A percentile compares a stretch with the other conserved stretches of the same genome.
phyloP scores from a whole-genome alignment of 2,888 invertebrate genomes.

The Netelia fuscicornis region DNA sequence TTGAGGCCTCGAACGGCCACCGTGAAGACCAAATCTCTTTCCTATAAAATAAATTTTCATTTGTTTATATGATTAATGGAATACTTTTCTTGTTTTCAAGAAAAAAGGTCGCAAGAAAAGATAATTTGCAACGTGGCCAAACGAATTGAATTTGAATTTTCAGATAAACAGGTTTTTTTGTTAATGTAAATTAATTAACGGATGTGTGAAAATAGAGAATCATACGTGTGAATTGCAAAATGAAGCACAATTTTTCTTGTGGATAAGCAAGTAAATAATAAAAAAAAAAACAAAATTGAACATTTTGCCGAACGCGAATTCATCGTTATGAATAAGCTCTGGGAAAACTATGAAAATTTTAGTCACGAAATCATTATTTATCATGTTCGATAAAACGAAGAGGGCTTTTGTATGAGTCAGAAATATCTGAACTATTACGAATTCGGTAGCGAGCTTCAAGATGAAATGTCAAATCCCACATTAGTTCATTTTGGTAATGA shows the following conservation, averaged over 20 bases:
- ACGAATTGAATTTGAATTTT: not conserved
- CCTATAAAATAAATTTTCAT: not conserved
- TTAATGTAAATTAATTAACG: not conserved
- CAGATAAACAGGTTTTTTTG: not conserved
- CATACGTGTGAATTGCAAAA: not conserved
- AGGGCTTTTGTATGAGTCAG: not conserved
- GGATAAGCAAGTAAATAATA: not conserved
- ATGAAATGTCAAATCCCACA: not conserved
- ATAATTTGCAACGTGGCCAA: not conserved
- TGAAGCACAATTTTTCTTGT: not conserved
- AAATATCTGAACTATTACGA: constrained; percentile 15
- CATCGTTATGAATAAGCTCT: not conserved
- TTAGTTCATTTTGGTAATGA: no score
- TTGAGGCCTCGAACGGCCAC: not conserved
- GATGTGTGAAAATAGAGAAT: not conserved
- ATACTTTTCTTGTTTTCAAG: not conserved
- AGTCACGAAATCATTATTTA: constrained; percentile 58
- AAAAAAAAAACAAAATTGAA: not conserved
- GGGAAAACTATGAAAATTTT: constrained; percentile 54
- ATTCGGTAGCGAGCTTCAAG: constrained; percentile 10
- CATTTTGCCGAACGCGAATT: not conserved
- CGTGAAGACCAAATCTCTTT: not conserved
- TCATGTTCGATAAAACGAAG: constrained; percentile 5
- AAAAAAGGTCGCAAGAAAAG: not conserved
- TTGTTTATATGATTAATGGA: no score